phyloP scores from a whole-genome alignment of 2,113 vertebrate genomes.

The Ptilorrhoa leucosticta region DNA sequence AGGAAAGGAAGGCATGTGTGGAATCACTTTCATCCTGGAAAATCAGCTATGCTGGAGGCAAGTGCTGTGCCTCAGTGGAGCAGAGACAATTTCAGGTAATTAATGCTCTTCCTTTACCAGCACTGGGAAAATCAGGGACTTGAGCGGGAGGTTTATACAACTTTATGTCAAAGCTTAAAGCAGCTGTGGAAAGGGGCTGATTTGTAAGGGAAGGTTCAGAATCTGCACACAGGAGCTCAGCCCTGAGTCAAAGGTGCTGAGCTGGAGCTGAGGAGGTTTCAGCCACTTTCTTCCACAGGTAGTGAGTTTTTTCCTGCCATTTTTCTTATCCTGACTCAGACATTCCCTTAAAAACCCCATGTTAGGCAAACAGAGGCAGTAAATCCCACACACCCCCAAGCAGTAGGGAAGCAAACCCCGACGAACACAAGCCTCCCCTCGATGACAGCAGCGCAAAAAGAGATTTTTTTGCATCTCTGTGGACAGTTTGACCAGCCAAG shows the following conservation, averaged over 20 bases:
- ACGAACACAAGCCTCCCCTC: neutral
- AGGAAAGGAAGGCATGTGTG: neutral
- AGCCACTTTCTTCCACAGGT: neutral
- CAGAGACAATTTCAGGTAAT: conserved; percentile 59
- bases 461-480: neutral
- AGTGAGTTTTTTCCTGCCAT: neutral
- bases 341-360: neutral
- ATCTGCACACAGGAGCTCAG: neutral
- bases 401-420: neutral
- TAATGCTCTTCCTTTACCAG: conserved; percentile 41
- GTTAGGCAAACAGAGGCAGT: neutral
- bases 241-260: neutral
- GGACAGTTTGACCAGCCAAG: neutral
- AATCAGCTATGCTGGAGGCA: conserved; percentile 39
- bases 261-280: neutral
- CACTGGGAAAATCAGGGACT: conserved; percentile 7
- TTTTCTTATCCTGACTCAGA: neutral
- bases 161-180: neutral
- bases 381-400: neutral
- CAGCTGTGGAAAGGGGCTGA: neutral
- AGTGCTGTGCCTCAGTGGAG: conserved; percentile 39
- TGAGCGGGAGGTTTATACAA: conserved; percentile 9
- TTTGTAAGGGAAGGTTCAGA: neutral
- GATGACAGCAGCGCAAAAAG: neutral
- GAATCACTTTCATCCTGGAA: neutral